Evolutionary conservation across 2,888 invertebrate species (phyloP).

Genomic region (Penaeus monodon): DNA sequence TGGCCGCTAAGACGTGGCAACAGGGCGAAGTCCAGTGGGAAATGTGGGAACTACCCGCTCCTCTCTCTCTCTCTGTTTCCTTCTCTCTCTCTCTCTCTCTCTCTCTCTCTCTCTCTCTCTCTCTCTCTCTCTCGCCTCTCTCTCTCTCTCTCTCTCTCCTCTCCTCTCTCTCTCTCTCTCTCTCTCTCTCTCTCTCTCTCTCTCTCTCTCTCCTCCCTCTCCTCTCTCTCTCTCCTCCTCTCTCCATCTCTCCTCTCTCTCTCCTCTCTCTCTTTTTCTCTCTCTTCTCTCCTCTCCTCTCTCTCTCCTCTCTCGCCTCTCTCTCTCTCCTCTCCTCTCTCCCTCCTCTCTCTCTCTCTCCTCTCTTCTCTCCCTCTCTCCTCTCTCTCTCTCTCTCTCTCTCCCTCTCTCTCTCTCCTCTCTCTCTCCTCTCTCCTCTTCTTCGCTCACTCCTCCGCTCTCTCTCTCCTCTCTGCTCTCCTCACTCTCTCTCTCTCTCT

Average conservation of each 20-base stretch:
- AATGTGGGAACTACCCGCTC: neutral
- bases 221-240: too few relatives aligned
- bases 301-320: too few relatives aligned
- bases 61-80: neutral
- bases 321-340: too few relatives aligned
- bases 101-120: neutral
- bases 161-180: too few relatives aligned
- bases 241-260: too few relatives aligned
- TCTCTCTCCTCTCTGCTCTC: too few relatives aligned
- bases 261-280: neutral
- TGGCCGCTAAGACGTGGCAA: conserved; percentile 45
- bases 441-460: too few relatives aligned
- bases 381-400: rapidly evolving
- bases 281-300: too few relatives aligned
- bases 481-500: rapidly evolving
- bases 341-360: neutral
- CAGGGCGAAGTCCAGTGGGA: conserved; percentile 43
- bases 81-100: neutral
- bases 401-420: too few relatives aligned
- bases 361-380: neutral
- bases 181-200: too few relatives aligned
- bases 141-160: too few relatives aligned
- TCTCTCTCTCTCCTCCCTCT: too few relatives aligned
- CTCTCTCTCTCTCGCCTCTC: neutral
- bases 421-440: neutral